Evolutionary conservation across 2,888 invertebrate genomes (phyloP), one percentile per base, ranked within the genome.

Genomic region (Monoplex corrugatus): DNA sequence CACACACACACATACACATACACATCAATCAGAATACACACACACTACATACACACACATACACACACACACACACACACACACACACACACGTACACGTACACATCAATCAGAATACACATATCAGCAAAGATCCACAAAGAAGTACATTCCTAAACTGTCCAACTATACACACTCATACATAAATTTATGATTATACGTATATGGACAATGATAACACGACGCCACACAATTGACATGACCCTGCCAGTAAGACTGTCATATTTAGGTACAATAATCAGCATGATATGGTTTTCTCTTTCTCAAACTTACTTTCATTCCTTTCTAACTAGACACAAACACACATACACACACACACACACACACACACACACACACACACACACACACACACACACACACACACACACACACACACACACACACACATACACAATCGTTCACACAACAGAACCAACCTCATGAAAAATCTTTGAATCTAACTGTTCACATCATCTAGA

Each of bases 331-430:
- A n/a, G n/a, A n/a, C 43, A 87, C 72, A 87, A 28, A 72, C 75
- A 87, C 44, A 87, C 63, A 86, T 44, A 82, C 80, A 38, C 82
- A 87, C 82, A 82, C 63, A 50, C 57, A 45, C 63, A 45, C 40
- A 16, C 13, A 84, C 35, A 72, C 72, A 83, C 44, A 84, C 72
- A 84, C 44, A 63, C 23, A 68, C 40, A 84, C 44, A 63, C 44
- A 84, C 57, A 68, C 44, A 40, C 44, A 68, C 72, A 83, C 80
- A 63, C 57, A 38, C 57, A 45, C 19, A 45, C 19, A 84, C 84
- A 50, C 35, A 35, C 32, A 75, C 75, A 75, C 38, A 23, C 75
- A 72, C n/a, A n/a, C 72, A 72, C 13, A n/a, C 32, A n/a, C 72
- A 32, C 72, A 72, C 72, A n/a, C 32, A 72, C 6, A 32, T 32